Base-by-base conservation (phyloP, 37 sponge, comb jelly and placozoan genomes). In the Crambe crambe region DNA sequence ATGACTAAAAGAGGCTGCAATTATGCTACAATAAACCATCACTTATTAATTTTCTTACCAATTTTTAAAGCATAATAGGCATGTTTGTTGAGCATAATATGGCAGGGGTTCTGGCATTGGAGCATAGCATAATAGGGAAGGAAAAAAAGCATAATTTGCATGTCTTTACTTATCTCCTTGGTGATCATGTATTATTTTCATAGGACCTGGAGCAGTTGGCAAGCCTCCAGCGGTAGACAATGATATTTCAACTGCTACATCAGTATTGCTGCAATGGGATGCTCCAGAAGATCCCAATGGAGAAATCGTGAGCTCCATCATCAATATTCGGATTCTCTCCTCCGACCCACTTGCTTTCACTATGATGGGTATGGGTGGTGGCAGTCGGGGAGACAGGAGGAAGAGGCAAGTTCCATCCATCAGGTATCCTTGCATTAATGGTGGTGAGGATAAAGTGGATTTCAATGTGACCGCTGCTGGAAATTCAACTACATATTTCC, bases 241-340 rank as follows among this genome's bases (percentile, higher is more conserved):
- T 21, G 35, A 75, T 3, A n/a, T 8, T 25, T 2, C 42, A 26
- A 66, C 47, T 20, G 2, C 78, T 26, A 38, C 20, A 26, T 78
- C 78, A 21, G 78, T 41, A 0, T 35, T 66, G 22, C 58, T 81
- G 3, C 5, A 2, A 1, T 81, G 81, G 81, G 22, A 26, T 26
- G 42, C 60, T 32, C 81, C 81, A 12, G 17, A 30, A 10, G 72
- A 81, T 23, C 72, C 81, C 25, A 81, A 81, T 59, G 81, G 81
- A n/a, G 44, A 51, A 9, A 59, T 81, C 44, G 36, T 27, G 20
- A 2, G 4, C 20, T 81, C 70, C 62, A 81, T 3, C 37, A 57
- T 81, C 30, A 70, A 38, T 39, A 58, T 51, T 72, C 61, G 17
- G 6, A 62, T 41, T 21, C 37, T 81, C 26, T 81, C 81, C 37